These are phyloP conservation scores for Tragulus kanchil DNA, from an alignment of 2,113 vertebrate species.

Conservation along the genomic window DNA sequence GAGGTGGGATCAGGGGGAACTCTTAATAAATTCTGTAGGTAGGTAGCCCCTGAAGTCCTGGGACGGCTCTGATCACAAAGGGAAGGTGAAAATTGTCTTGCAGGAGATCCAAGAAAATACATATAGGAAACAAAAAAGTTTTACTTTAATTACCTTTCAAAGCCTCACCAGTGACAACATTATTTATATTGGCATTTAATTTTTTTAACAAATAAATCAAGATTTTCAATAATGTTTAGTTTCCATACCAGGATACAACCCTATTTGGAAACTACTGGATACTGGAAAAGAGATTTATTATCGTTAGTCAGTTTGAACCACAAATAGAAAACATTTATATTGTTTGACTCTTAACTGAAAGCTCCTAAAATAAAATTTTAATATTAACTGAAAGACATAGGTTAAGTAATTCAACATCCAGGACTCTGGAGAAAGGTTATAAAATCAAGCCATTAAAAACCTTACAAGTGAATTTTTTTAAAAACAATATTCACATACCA, in stretches of 20 bases:
- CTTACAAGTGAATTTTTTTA: conserved; percentile 63
- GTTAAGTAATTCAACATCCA: conserved; percentile 70
- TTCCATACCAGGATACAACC: conserved; percentile 77
- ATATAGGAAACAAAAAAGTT: conserved; percentile 92
- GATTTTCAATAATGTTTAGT: conserved; percentile 69
- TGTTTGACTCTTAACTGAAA: conserved; percentile 62
- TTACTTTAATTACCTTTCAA: conserved; percentile 92
- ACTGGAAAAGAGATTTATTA: conserved; percentile 74
- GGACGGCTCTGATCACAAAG: conserved; percentile 93
- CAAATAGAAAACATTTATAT: conserved; percentile 61
- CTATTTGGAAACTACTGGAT: conserved; percentile 78
- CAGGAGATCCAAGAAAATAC: conserved; percentile 93
- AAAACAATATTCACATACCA: conserved; percentile 71
- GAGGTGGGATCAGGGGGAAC: conserved; percentile 89
- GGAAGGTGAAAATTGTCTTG: conserved; percentile 93
- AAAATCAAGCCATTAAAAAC: conserved; percentile 67
- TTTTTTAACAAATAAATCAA: conserved; percentile 81
- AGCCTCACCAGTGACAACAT: conserved; percentile 86
- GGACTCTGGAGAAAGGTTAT: conserved; percentile 75
- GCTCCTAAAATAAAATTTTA: conserved; percentile 54
- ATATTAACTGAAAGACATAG: conserved; percentile 70
- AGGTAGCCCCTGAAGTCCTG: conserved; percentile 91
- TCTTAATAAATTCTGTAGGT: conserved; percentile 91
- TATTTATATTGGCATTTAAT: conserved; percentile 79
- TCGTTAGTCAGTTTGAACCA: conserved; percentile 63